Evolutionary conservation across 2,113 vertebrate species (phyloP).

Genomic region (Aramus guarauna): DNA sequence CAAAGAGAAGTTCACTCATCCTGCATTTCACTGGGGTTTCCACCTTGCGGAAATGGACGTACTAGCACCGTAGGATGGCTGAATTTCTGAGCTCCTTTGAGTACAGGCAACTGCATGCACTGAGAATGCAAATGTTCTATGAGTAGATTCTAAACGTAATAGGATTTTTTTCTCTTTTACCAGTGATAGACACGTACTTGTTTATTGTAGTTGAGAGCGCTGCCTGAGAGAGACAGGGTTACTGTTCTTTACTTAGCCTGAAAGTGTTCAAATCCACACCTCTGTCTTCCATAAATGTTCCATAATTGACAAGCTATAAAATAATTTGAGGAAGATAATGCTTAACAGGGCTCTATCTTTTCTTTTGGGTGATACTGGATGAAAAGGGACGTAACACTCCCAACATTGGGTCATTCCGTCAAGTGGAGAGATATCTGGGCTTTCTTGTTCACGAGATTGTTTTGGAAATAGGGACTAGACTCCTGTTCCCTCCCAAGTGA

Average conservation of each 20-base stretch:
- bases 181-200: background rate
- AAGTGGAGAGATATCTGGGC: background rate
- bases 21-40: background rate
- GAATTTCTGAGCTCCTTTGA: background rate
- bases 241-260: background rate
- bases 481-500: background rate
- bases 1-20: background rate
- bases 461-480: background rate
- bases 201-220: background rate
- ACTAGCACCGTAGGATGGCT: background rate
- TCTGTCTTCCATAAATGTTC: background rate
- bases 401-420: background rate
- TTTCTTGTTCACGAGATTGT: background rate
- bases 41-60: background rate
- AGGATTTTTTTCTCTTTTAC: background rate
- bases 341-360: background rate
- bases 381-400: background rate
- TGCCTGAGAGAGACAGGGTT: background rate
- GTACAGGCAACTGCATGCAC: background rate
- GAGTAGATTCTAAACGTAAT: background rate
- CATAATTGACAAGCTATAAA: background rate
- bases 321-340: background rate
- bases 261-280: background rate
- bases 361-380: background rate
- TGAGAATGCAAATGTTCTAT: background rate